A percentile compares a stretch with the other conserved stretches of the same genome.
These are phyloP conservation scores for Xenus cinereus DNA, from an alignment of 2,113 vertebrate genomes.

Conservation along the genomic window DNA sequence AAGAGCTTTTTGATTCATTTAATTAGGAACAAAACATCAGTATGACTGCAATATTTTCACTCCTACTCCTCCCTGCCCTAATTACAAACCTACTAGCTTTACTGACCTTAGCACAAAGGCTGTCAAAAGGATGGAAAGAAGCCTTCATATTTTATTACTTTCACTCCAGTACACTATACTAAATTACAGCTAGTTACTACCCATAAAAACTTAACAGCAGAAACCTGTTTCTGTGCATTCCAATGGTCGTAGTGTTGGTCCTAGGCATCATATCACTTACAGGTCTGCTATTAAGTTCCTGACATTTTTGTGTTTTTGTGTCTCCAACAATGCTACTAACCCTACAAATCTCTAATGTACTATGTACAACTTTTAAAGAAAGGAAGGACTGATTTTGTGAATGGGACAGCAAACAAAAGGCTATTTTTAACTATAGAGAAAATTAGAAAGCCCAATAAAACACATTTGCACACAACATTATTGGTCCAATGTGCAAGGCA, in stretches of 20 bases:
- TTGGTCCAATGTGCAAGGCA: background rate
- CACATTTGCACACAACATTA: background rate
- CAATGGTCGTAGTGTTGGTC: background rate
- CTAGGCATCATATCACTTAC: background rate
- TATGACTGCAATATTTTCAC: background rate
- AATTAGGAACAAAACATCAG: background rate
- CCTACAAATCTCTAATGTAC: background rate
- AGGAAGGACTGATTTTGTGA: background rate
- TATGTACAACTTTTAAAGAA: background rate
- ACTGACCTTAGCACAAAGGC: background rate
- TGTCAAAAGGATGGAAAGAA: background rate
- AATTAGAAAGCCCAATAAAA: background rate
- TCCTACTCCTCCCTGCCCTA: background rate
- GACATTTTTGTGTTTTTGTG: background rate
- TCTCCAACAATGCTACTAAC: background rate
- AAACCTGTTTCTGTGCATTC: background rate
- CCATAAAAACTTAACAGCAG: background rate
- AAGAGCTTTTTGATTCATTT: background rate
- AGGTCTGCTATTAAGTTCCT: background rate
- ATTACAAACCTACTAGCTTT: background rate
- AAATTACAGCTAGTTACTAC: background rate
- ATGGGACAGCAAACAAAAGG: background rate
- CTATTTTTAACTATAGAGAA: background rate
- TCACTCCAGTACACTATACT: background rate
- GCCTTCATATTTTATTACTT: background rate